Evolutionary conservation across 2,888 invertebrate genomes (phyloP), one percentile per base, ranked within the genome.

Genomic region (Lepidocyrtoides sp.): DNA sequence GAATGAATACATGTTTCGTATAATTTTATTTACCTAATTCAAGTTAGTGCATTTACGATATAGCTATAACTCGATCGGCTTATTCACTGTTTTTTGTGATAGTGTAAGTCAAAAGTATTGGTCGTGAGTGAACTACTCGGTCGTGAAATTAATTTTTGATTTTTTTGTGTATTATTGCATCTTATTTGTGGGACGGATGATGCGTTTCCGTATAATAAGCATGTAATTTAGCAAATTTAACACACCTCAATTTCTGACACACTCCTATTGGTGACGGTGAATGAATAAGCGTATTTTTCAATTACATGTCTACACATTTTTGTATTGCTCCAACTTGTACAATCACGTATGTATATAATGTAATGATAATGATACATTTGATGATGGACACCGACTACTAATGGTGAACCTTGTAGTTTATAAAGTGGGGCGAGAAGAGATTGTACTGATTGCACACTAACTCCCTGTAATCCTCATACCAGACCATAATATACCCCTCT

Each of bases 101-200:
- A 29, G 29, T 48, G n/a, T n/a, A 48, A 77, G 51, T 51, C 26
- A 41, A 41, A 41, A 69, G 20, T 41, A 41, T 69, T 48, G 26
- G 29, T 29, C 29, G 77, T 77, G 77, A 77, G 48, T 77, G 77
- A 77, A 26, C n/a, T 51, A 77, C 77, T 48, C 51, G 77, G 5
- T 77, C 32, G 51, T 77, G 77, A 77, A 77, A 77, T 77, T 51
- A 48, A 51, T 51, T 51, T 51, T 23, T n/a, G n/a, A 77, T 26
- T 75, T 75, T 12, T 57, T 41, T 54, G 36, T 36, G 36, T 7
- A 2, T 36, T 36, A 2, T 57, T 60, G 48, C 23, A 85, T 72
- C 36, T 20, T 66, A 1, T 66, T 66, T 48, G 36, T 60, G 60
- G 69, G 69, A 32, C 7, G 32, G 29, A 29, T n/a, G 66, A 41